Conservation (phyloP, 2,888 invertebrate genomes). For the Stenoptilia bipunctidactyla region DNA sequence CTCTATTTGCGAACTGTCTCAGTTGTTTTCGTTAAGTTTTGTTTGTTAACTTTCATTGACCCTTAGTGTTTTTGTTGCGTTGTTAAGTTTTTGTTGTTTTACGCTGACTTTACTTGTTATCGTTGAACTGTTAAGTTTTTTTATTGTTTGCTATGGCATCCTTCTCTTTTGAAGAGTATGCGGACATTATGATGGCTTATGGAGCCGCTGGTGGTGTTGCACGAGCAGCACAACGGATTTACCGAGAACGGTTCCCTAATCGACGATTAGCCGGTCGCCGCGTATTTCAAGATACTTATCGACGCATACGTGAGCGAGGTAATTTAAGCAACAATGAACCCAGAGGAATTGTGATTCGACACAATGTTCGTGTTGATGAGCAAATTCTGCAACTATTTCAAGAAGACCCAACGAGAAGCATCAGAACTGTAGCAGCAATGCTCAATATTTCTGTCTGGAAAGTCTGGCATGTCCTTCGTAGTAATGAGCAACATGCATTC, state of each 20-base stretch:
- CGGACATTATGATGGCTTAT: neutral
- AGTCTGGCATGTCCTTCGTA: no score
- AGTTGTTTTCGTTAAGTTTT: neutral
- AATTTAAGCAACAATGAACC: no score
- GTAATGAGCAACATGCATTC: no score
- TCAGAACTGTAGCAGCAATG: no score
- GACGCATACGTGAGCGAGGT: neutral
- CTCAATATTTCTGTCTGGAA: no score
- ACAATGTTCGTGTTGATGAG: no score
- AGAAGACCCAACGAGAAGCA: no score
- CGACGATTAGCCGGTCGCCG: constrained; percentile 2
- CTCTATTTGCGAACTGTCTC: no score
- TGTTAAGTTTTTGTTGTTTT: neutral
- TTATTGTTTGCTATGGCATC: neutral
- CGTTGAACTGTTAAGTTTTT: neutral
- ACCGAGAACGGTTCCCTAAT: constrained; percentile 4
- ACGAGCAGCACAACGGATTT: constrained; percentile 5
- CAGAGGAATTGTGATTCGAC: no score
- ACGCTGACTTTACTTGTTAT: neutral
- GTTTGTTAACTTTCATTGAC: no score
- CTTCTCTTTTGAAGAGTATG: constrained; percentile 1
- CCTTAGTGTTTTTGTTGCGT: no score
- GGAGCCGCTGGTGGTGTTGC: constrained; percentile 2
- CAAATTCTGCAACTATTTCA: no score
- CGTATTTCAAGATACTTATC: constrained; percentile 3